Conservation (phyloP, 2,888 invertebrate species). For the Chymomyza fuscimana region DNA sequence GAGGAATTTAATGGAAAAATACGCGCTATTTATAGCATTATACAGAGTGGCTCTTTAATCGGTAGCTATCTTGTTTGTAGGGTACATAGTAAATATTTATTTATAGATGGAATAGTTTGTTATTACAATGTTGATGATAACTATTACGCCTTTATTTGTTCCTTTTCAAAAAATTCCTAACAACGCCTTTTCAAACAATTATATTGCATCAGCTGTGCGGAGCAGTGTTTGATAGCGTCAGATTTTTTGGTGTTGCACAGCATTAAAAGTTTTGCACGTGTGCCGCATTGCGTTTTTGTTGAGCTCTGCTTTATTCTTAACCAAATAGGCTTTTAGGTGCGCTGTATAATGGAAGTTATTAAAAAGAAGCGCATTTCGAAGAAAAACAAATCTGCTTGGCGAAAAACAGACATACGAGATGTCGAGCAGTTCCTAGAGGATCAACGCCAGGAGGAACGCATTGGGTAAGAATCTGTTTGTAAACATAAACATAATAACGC, state of each 20-base stretch:
- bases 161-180: background rate
- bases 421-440: constrained; percentile 93
- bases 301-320: constrained; percentile 19
- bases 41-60: too few relatives aligned
- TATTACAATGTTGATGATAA: too few relatives aligned
- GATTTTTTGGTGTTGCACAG: constrained; percentile 35
- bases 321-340: background rate
- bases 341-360: constrained; percentile 37
- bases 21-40: too few relatives aligned
- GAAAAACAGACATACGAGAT: constrained; percentile 90
- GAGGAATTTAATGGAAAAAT: too few relatives aligned
- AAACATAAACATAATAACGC: constrained; percentile 18
- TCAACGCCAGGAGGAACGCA: constrained; percentile 89
- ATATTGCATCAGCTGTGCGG: background rate
- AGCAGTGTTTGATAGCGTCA: background rate
- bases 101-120: too few relatives aligned
- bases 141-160: background rate
- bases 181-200: background rate
- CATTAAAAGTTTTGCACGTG: constrained; percentile 32
- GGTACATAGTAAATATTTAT: too few relatives aligned
- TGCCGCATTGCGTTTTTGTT: constrained; percentile 32
- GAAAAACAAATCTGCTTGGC: constrained; percentile 92
- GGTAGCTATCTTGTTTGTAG: too few relatives aligned
- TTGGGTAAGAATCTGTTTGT: constrained; percentile 83
- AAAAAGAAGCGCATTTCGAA: constrained; percentile 79